Evolutionary conservation across 2,113 vertebrate genomes (phyloP).

Genomic region (Ia io): DNA sequence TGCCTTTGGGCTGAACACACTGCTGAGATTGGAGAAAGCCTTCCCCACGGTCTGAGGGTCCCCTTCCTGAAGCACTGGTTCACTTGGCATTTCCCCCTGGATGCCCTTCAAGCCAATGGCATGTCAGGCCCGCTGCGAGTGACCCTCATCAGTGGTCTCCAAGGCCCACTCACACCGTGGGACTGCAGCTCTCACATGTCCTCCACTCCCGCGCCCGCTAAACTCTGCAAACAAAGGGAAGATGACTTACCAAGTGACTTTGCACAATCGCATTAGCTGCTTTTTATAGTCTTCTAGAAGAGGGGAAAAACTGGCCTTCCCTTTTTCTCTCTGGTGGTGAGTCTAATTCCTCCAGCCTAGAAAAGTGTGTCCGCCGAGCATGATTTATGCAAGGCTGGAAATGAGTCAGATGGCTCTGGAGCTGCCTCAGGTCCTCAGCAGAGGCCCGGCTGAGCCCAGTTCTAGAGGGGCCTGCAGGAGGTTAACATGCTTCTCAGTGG

Average conservation of each 20-base stretch:
- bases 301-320: not conserved
- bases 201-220: accelerated
- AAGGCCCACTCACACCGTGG: not conserved
- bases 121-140: not conserved
- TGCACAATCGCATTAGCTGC: not conserved
- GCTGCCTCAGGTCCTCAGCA: not conserved
- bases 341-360: not conserved
- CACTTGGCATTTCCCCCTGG: not conserved
- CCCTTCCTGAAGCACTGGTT: not conserved
- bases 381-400: not conserved
- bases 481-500: not conserved
- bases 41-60: not conserved
- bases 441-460: not conserved
- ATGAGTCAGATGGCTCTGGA: not conserved
- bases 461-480: not conserved
- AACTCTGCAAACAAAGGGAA: not conserved
- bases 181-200: not conserved
- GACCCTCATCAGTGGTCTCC: not conserved
- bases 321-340: not conserved
- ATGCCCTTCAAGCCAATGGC: not conserved
- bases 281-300: constrained; percentile 30
- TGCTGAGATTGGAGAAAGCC: not conserved
- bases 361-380: not conserved
- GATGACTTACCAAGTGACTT: not conserved
- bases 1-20: not conserved